Base-by-base conservation (phyloP, 2,797 vertebrate genomes). In the Myotis vivesi region DNA sequence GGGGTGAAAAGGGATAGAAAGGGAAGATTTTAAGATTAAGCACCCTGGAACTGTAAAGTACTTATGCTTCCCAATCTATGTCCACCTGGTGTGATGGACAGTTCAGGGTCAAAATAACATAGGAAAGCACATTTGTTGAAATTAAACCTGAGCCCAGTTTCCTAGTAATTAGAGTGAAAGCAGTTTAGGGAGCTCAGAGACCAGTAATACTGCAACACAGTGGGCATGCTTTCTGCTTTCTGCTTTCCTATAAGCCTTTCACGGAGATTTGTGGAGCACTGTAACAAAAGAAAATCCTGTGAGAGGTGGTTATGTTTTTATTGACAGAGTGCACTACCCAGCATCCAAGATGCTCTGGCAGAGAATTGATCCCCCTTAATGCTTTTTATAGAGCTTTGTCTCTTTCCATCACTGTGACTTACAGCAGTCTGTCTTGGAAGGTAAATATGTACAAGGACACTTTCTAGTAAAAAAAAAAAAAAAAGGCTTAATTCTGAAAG, bases 251-350 rank as follows among this genome's bases (percentile, higher is more conserved):
- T 3, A 2, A 85, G 64, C 49, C 44, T 89, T 91, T 89, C 46
- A 66, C 0, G 0, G 49, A 89, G 75, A 5, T 87, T 97, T 91
- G 73, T 88, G 12, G 55, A 62, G 25, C 41, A 10, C 28, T 28
- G 0, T 89, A 94, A 94, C 80, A 85, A 96, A 95, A 93, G 75
- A 75, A 97, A 98, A 96, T 55, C 94, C 57, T 92, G 6, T 20
- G 95, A 95, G 92, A 92, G 92, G 89, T 73, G 79, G 59, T 86
- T 93, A 75, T 93, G 5, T 62, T 93, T 88, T 97, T 96, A 90
- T 79, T 73, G 93, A 91, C 91, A 92, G 36, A 28, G 53, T 71
- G 94, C 84, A 95, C 68, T 83, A 76, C 5, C 38, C 25, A 89
- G 76, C 38, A 81, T 30, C 77, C 28, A 73, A 84, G 75, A 86